A percentile compares a stretch with the other conserved stretches of the same genome.
Conservation (phyloP, 2,797 vertebrate species). For the Argentina silus region DNA sequence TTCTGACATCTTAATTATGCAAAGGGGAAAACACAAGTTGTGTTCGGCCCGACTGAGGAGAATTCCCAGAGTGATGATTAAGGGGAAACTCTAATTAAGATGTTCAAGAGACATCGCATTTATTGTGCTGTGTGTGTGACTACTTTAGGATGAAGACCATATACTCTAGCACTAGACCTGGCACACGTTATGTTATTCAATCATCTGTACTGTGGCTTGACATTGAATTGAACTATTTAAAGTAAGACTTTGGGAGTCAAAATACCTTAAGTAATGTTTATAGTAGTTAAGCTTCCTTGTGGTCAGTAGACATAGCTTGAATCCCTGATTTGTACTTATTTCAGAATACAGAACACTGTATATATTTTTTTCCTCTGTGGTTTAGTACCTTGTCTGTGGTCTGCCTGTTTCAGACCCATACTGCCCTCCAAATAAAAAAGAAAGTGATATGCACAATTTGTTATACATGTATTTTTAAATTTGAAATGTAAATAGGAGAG, state of each 20-base stretch:
- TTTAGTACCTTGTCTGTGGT: constrained; percentile 34
- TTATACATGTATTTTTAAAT: constrained; percentile 37
- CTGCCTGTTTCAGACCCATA: constrained; percentile 18
- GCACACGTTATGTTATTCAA: background rate
- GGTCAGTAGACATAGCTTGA: constrained; percentile 22
- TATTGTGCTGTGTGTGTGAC: background rate
- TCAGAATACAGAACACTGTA: constrained; percentile 20
- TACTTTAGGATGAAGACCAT: background rate
- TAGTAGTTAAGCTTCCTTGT: constrained; percentile 29
- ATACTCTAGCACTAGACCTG: background rate
- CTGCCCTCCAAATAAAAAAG: constrained; percentile 24
- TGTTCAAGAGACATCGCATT: background rate
- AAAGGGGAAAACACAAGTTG: constrained; percentile 60
- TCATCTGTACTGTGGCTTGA: constrained; percentile 17
- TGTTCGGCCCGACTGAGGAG: constrained; percentile 52
- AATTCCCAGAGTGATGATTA: constrained; percentile 45
- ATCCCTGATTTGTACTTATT: constrained; percentile 21
- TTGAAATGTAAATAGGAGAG: constrained; percentile 28
- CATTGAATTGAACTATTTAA: constrained; percentile 14
- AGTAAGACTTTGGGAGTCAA: constrained; percentile 18
- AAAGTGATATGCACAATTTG: constrained; percentile 34
- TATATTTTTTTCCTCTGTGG: constrained; percentile 36
- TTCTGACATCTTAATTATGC: constrained; percentile 71
- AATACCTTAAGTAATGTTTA: constrained; percentile 35
- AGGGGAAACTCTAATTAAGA: constrained; percentile 45